A percentile compares a stretch with the other conserved stretches of the same genome.
These are phyloP conservation scores for Sisyra terminalis DNA, from an alignment of 2,888 invertebrate genomes.

Conservation along the genomic window DNA sequence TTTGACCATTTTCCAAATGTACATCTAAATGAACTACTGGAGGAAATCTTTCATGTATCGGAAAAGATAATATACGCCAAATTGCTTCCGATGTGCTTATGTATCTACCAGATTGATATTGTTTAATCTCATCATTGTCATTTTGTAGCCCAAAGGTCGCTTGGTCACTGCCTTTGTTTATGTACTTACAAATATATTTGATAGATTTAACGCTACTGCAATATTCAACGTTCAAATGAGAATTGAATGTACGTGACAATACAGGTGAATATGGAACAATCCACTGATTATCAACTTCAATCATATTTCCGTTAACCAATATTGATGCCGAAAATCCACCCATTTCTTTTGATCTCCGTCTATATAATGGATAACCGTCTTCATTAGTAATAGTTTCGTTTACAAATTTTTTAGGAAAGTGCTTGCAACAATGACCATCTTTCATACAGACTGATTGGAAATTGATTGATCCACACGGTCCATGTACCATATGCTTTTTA, in stretches of 20 bases:
- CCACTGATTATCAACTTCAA: neutral
- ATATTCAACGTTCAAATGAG: slow-evolving; percentile 20
- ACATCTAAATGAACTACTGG: too few relatives aligned
- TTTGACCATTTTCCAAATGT: slow-evolving; percentile 12
- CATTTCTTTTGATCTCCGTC: slow-evolving; percentile 14
- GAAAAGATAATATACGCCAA: too few relatives aligned
- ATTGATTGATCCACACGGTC: slow-evolving; percentile 16
- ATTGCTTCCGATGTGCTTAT: too few relatives aligned
- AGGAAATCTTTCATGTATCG: too few relatives aligned
- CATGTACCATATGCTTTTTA: slow-evolving; percentile 21
- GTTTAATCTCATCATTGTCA: too few relatives aligned
- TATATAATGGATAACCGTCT: slow-evolving; percentile 19
- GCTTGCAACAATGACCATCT: slow-evolving; percentile 14
- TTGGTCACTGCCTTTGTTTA: slow-evolving; percentile 20
- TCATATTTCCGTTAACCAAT: too few relatives aligned
- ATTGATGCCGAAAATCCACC: neutral
- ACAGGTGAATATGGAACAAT: slow-evolving; percentile 7
- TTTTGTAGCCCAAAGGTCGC: slow-evolving; percentile 9
- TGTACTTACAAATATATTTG: slow-evolving; percentile 18
- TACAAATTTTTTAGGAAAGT: slow-evolving; percentile 15
- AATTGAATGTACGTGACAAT: slow-evolving; percentile 15
- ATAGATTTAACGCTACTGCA: slow-evolving; percentile 16
- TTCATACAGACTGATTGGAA: slow-evolving; percentile 17
- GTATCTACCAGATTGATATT: too few relatives aligned
- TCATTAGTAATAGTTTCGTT: slow-evolving; percentile 17